Evolutionary conservation across 2,797 vertebrate species (phyloP).

Genomic region (Peromyscus attwateri): DNA sequence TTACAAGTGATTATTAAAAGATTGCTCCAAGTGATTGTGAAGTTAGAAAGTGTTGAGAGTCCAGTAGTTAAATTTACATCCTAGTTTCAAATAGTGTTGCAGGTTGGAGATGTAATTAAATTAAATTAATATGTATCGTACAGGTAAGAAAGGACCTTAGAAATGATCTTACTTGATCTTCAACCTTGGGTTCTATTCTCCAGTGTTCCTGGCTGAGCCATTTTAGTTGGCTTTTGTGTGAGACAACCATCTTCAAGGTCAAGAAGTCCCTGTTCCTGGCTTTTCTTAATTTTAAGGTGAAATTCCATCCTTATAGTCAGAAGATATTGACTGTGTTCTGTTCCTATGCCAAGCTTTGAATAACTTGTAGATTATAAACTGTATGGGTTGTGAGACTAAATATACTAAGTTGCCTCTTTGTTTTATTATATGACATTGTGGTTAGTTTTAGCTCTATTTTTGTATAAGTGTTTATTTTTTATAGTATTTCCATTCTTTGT

Average conservation of each 20-base stretch:
- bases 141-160: not conserved
- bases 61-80: not conserved
- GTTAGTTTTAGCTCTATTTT: not conserved
- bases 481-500: not conserved
- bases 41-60: slow-evolving; percentile 37
- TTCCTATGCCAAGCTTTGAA: not conserved
- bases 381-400: not conserved
- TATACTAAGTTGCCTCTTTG: not conserved
- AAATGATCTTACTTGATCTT: not conserved
- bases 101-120: slow-evolving; percentile 46
- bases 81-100: slow-evolving; percentile 51
- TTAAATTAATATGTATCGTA: not conserved
- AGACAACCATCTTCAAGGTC: not conserved
- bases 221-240: not conserved
- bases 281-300: slow-evolving; percentile 50
- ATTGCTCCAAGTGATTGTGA: slow-evolving; percentile 41
- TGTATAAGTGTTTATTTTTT: not conserved
- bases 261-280: slow-evolving; percentile 2
- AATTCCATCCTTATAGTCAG: slow-evolving; percentile 40
- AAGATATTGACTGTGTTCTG: slow-evolving; percentile 22
- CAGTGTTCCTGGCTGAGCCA: slow-evolving; percentile 6
- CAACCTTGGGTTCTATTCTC: not conserved
- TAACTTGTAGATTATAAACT: slow-evolving; percentile 42
- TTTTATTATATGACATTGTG: slow-evolving; percentile 9
- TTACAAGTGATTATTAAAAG: not conserved